Base-by-base conservation (phyloP, 2,113 vertebrate species). In the Guaruba guarouba region DNA sequence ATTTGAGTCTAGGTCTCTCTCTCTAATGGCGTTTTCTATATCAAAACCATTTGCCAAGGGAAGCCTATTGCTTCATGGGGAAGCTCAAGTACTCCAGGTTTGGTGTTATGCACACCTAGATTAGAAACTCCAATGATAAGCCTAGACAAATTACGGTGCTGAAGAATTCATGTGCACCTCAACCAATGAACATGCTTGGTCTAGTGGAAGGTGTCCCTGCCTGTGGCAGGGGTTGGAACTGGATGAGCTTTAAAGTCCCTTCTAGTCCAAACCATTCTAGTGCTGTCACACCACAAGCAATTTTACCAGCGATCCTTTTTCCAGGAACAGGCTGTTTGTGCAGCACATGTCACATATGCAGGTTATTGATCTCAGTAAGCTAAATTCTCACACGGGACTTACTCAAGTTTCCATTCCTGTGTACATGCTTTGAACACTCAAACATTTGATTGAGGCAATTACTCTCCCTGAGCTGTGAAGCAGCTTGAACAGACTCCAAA, bases 261-360 rank as follows among this genome's bases (percentile, higher is more conserved):
- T 35, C 57, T 33, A 8, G 7, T 10, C 22, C 33, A 59, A 59
- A 59, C 20, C 13, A n/a, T 59, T 59, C 33, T 35, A 23, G 22
- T 24, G 57, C 44, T 31, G 59, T 13, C 59, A 7, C 33, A 44
- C 3, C 86, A 20, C 37, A 9, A 5, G 62, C 22, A 13, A 4
- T 13, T 55, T 39, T 8, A 55, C 7, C 75, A 63, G 31, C 7
- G 1, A 19, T 14, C 22, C 3, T 4, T 11, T 16, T 23, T 25
- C 49, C 2, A 1, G 3, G 41, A 84, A 6, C 22, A 11, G 59
- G 37, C 35, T 59, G 3, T 16, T 12, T 20, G 79, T 33, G 62
- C 52, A 35, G 83, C 67, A 13, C 2, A 0, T 1, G 1, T 39
- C 59, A 51, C 2, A 1, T 6, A 3, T 7, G 43, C 51, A 67